These are phyloP conservation scores for Plagodis pulveraria DNA, from an alignment of 2,888 invertebrate genomes.

Conservation along the genomic window DNA sequence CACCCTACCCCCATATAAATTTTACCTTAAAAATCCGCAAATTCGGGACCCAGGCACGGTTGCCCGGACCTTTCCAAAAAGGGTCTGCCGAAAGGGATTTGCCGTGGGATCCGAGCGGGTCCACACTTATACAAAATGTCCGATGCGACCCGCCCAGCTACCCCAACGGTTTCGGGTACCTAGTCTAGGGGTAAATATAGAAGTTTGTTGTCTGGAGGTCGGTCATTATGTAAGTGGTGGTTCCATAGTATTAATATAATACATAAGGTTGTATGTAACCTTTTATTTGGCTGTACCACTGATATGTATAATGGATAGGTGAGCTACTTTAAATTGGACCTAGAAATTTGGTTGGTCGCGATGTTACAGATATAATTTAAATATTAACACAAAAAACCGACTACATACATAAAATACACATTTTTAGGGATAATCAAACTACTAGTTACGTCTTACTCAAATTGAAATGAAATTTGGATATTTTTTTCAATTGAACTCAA, in stretches of 20 bases:
- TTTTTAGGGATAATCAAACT: too few species aligned
- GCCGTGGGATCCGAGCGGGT: slow-evolving; percentile 76
- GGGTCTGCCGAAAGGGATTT: slow-evolving; percentile 83
- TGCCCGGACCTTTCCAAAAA: slow-evolving; percentile 75
- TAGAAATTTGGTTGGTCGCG: too few species aligned
- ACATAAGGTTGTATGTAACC: slow-evolving; percentile 5
- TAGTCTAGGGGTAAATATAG: slow-evolving; percentile 75
- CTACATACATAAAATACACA: too few species aligned
- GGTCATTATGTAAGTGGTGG: slow-evolving; percentile 60
- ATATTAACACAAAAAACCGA: too few species aligned
- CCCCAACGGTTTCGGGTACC: slow-evolving; percentile 70
- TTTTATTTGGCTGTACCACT: neutral
- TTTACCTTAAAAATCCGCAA: slow-evolving; percentile 85
- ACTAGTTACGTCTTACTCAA: too few species aligned
- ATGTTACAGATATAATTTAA: too few species aligned
- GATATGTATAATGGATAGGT: neutral
- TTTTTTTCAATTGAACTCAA: too few species aligned
- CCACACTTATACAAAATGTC: slow-evolving; percentile 85
- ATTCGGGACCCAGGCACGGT: slow-evolving; percentile 79
- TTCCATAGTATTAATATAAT: slow-evolving; percentile 20
- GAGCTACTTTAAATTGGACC: too few species aligned
- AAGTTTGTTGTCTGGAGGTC: slow-evolving; percentile 72
- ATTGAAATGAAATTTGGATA: too few species aligned
- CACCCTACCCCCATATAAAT: slow-evolving; percentile 75
- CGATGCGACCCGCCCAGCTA: slow-evolving; percentile 70